A percentile compares a stretch with the other conserved stretches of the same genome.
Conservation (phyloP, 1,140 invertebrate genomes). For the Dinothrombium tinctorium region DNA sequence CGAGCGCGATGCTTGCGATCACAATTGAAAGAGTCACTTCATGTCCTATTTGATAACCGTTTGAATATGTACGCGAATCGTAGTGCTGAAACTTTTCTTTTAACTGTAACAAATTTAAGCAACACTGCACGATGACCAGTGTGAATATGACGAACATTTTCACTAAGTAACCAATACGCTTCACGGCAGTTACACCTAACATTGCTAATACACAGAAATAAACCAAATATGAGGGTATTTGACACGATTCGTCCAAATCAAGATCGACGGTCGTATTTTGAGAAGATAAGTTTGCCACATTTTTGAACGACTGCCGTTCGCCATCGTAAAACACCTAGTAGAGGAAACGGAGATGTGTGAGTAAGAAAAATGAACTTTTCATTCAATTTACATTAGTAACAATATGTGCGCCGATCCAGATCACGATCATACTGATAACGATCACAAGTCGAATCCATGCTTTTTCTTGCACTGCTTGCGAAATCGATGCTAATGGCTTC, state of each 20-base stretch:
- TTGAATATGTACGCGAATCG: constrained; percentile 10
- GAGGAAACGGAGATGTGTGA: neutral
- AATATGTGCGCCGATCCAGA: constrained; percentile 21
- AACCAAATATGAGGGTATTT: constrained; percentile 42
- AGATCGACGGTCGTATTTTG: neutral
- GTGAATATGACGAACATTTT: constrained; percentile 37
- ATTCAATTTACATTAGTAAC: constrained; percentile 28
- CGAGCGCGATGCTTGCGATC: constrained; percentile 24
- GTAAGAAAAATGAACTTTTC: constrained; percentile 1
- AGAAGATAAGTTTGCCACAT: no score
- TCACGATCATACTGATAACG: neutral
- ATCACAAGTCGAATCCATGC: constrained; percentile 12
- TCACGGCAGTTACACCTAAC: constrained; percentile 40
- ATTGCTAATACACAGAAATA: constrained; percentile 42
- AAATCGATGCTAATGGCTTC: constrained; percentile 9
- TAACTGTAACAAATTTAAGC: constrained; percentile 34
- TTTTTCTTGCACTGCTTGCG: constrained; percentile 10
- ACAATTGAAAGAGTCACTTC: constrained; percentile 1
- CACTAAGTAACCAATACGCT: constrained; percentile 40
- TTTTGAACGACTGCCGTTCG: neutral
- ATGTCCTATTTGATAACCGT: neutral
- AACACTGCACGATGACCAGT: constrained; percentile 33
- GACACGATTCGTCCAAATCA: neutral
- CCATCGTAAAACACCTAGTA: neutral
- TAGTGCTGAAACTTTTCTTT: constrained; percentile 25